Percentiles rank a stretch among this genome's conserved stretches.
phyloP scores from a whole-genome alignment of 2,113 vertebrate species.

The Nesoenas mayeri region DNA sequence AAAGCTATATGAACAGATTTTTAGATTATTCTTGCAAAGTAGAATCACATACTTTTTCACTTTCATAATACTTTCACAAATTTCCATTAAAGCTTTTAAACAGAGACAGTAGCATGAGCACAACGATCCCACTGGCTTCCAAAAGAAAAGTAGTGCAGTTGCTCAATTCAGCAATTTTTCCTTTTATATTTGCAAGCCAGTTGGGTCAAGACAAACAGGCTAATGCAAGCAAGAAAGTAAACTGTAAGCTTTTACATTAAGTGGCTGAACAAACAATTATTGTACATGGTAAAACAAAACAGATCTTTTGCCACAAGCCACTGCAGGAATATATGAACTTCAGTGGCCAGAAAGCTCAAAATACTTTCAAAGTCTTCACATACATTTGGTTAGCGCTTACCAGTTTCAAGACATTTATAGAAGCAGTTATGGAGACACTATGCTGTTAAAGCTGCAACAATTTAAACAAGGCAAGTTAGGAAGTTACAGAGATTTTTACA shows the following conservation, averaged over 20 bases:
- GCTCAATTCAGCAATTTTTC: neutral
- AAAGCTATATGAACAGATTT: conserved; percentile 75
- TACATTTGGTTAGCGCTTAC: conserved; percentile 45
- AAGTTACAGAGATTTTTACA: conserved; percentile 36
- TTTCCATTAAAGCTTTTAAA: conserved; percentile 73
- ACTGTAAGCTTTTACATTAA: conserved; percentile 16
- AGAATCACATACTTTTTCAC: conserved; percentile 53
- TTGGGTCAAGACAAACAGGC: conserved; percentile 50
- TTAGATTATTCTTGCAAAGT: conserved; percentile 76
- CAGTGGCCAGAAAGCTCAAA: conserved; percentile 29
- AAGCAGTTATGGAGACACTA: conserved; percentile 58
- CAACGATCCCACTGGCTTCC: conserved; percentile 29
- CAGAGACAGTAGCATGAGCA: conserved; percentile 53
- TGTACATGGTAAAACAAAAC: conserved; percentile 3
- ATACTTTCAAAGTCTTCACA: conserved; percentile 14
- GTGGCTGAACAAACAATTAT: conserved; percentile 41
- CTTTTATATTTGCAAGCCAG: conserved; percentile 56
- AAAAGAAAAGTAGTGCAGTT: conserved; percentile 41
- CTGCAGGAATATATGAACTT: conserved; percentile 34
- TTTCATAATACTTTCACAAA: conserved; percentile 56
- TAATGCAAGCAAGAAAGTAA: conserved; percentile 56
- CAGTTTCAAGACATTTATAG: conserved; percentile 48
- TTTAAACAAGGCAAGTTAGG: conserved; percentile 38
- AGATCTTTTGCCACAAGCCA: conserved; percentile 18
- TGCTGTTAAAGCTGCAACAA: conserved; percentile 55